Evolutionary conservation across 2,113 vertebrate species (phyloP).

Genomic region (Myrmecophaga tridactyla): DNA sequence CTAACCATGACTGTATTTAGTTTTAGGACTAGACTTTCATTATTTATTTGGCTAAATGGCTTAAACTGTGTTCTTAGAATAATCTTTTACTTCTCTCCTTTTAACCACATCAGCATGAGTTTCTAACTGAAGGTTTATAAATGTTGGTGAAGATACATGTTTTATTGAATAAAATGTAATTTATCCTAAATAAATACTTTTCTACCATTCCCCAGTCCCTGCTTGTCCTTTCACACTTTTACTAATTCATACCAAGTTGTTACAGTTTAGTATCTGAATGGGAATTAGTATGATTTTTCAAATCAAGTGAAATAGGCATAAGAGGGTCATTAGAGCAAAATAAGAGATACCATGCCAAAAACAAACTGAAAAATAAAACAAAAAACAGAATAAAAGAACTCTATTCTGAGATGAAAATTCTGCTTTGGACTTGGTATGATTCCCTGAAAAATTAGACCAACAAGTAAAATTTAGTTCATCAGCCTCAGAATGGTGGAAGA

Average conservation of each 20-base stretch:
- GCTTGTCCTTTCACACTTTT: not conserved
- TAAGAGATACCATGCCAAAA: not conserved
- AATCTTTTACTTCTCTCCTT: not conserved
- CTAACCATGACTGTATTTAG: not conserved
- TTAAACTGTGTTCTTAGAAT: not conserved
- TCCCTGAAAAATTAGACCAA: not conserved
- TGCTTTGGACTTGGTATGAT: not conserved
- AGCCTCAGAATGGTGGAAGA: not conserved
- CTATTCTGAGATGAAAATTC: not conserved
- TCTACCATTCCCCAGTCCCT: not conserved
- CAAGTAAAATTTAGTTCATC: not conserved
- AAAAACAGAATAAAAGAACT: not conserved
- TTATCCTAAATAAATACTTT: conserved; percentile 16
- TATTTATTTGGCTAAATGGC: not conserved
- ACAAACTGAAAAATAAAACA: not conserved
- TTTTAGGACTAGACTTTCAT: not conserved
- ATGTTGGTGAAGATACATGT: not conserved
- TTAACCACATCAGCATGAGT: not conserved
- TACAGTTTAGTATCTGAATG: not conserved
- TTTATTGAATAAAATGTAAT: not conserved
- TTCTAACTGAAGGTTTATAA: not conserved
- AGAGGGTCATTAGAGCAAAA: not conserved
- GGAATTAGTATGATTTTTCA: not conserved
- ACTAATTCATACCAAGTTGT: not conserved
- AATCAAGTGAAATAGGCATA: not conserved